Percentiles rank a stretch among this genome's conserved stretches.
These are phyloP conservation scores for Phorcus lineatus DNA, from an alignment of 2,888 invertebrate genomes.

Conservation along the genomic window DNA sequence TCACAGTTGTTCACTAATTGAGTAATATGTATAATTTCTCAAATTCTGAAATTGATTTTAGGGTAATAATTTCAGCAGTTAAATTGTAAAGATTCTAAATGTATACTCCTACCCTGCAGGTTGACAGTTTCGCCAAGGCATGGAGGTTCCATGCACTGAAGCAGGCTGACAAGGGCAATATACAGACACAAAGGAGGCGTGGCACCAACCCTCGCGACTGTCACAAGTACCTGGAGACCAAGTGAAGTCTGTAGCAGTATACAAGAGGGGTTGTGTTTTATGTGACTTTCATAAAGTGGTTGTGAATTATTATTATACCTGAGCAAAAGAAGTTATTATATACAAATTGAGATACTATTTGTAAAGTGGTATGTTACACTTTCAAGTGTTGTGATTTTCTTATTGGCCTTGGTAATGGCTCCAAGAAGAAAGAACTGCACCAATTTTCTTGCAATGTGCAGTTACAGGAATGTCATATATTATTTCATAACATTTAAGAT, in stretches of 20 bases:
- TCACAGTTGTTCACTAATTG: too few species aligned
- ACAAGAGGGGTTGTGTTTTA: background rate
- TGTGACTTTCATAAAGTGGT: background rate
- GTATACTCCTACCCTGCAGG: constrained; percentile 42
- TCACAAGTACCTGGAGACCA: constrained; percentile 47
- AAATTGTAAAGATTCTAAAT: too few species aligned
- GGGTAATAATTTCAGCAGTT: too few species aligned
- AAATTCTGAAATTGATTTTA: too few species aligned
- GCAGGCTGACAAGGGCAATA: constrained; percentile 53
- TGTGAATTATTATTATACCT: too few species aligned
- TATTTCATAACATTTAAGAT: too few species aligned
- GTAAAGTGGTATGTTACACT: background rate
- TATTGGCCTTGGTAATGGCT: too few species aligned
- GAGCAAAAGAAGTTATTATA: background rate
- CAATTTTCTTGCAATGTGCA: too few species aligned
- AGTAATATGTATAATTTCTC: too few species aligned
- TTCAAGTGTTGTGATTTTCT: background rate
- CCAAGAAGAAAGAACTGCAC: too few species aligned
- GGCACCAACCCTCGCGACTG: constrained; percentile 60
- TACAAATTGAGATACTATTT: background rate
- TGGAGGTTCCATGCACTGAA: constrained; percentile 67
- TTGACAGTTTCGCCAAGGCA: constrained; percentile 57
- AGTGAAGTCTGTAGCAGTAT: background rate
- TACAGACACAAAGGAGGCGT: constrained; percentile 50
- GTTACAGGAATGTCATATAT: too few species aligned